Base-by-base conservation (phyloP, 92 coral and sea anemone genomes). In the Galaxea fascicularis region DNA sequence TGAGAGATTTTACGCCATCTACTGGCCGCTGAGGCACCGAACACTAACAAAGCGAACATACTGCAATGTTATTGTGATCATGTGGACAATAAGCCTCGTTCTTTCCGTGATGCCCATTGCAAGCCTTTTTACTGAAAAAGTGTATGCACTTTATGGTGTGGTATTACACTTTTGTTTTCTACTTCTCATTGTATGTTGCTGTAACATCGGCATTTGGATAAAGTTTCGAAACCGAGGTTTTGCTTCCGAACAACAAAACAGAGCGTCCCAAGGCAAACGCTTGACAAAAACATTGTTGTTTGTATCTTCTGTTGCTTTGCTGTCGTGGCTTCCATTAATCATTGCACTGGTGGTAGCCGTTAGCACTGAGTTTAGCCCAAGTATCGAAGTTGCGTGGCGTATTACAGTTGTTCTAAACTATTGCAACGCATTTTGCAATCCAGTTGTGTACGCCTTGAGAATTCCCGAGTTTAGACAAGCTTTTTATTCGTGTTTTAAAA, bases 1-100 rank as follows among this genome's bases (percentile, higher is more conserved):
- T 60, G 65, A 60, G 65, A 60, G 65, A 60, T 59, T 59, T 59
- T 13, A 59, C 65, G 65, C 65, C 65, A 59, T 14, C 65, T 60
- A 60, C 20, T 25, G 65, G 28, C 65, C 65, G 10, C 28, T 60
- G 10, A 60, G 20, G 65, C 65, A 60, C 65, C 25, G 25, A 17
- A n/a, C 65, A n/a, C 65, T 60, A 21, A 14, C 65, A 9, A 22
- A 8, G 28, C 79, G 59, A 74, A 4, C 25, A n/a, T 60, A 60
- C 65, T 0, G 10, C 25, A 60, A 4, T 60, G 65, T 60, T 60
- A 16, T 60, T 60, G 16, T 17, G 3, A 59, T 59, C 10, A 8
- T n/a, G 65, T 20, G 65, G 65, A 59, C 65, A 13, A 1, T 59
- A 24, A 20, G 28, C 9, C 1, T 59, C 24, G 24, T 24, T 16